These are phyloP conservation scores for Caranx melampygus DNA, from an alignment of 2,113 vertebrate genomes.

Conservation along the genomic window DNA sequence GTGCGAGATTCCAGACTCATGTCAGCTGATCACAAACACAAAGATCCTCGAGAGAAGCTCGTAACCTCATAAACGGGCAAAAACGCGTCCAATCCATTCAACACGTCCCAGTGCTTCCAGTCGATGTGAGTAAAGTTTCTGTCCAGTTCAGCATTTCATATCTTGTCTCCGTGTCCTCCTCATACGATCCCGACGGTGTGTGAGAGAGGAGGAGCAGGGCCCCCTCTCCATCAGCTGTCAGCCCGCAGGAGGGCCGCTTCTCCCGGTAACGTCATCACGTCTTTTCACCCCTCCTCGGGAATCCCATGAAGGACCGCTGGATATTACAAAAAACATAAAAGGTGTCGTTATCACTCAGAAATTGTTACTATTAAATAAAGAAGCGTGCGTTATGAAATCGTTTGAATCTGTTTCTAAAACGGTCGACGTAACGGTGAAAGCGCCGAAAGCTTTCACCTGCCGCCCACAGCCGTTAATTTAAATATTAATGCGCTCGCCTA, in stretches of 20 bases:
- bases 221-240: slow-evolving; percentile 81
- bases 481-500: slow-evolving; percentile 62
- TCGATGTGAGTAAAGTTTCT: slow-evolving; percentile 6
- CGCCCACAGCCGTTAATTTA: slow-evolving; percentile 43
- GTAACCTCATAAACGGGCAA: slow-evolving; percentile 43
- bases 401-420: neutral
- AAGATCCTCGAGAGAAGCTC: slow-evolving; percentile 28
- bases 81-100: slow-evolving; percentile 19
- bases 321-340: slow-evolving; percentile 12
- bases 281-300: slow-evolving; percentile 68
- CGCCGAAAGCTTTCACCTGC: slow-evolving; percentile 24
- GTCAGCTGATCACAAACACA: slow-evolving; percentile 33
- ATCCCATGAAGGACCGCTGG: slow-evolving; percentile 75
- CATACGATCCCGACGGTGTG: slow-evolving; percentile 52
- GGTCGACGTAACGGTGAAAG: neutral
- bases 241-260: slow-evolving; percentile 71
- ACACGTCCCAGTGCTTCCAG: slow-evolving; percentile 44
- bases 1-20: slow-evolving; percentile 21
- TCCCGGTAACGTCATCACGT: slow-evolving; percentile 78
- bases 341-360: neutral
- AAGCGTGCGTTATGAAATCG: neutral
- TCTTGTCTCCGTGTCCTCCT: slow-evolving; percentile 50
- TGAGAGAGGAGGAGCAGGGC: slow-evolving; percentile 69
- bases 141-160: slow-evolving; percentile 58
- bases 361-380: neutral